Evolutionary conservation across 2,797 vertebrate species (phyloP).

Genomic region (Tenualosa ilisha): DNA sequence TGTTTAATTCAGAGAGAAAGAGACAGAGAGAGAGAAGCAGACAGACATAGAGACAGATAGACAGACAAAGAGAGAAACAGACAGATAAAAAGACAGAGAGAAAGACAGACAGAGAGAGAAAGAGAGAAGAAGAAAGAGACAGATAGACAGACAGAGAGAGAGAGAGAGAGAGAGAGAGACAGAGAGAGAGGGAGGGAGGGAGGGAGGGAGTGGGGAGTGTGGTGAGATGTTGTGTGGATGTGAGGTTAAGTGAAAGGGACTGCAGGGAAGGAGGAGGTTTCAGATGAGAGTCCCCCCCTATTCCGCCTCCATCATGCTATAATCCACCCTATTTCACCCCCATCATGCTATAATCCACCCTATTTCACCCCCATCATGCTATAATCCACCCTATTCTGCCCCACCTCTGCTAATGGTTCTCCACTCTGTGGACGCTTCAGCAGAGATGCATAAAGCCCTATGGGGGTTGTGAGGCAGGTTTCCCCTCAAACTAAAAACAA

Average conservation of each 20-base stretch:
- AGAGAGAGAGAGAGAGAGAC: neutral
- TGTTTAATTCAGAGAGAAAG: neutral
- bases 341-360: no score
- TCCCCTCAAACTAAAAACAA: no score
- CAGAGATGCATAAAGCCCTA: no score
- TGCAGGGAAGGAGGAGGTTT: constrained; percentile 21
- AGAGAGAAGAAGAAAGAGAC: constrained; percentile 7
- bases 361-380: no score
- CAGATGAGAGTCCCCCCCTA: neutral
- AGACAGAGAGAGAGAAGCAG: constrained; percentile 7
- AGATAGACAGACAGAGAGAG: neutral
- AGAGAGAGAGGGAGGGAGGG: constrained; percentile 23
- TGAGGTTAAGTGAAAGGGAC: constrained; percentile 19
- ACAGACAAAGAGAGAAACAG: constrained; percentile 21
- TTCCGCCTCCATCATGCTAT: no score
- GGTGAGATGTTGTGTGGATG: constrained; percentile 32
- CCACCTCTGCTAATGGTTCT: no score
- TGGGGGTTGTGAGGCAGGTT: no score
- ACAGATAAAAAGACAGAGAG: constrained; percentile 25
- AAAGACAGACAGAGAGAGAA: constrained; percentile 3
- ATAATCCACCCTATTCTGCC: no score
- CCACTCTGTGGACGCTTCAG: no score
- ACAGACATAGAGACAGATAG: neutral
- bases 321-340: no score
- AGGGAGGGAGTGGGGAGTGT: constrained; percentile 28